Evolutionary conservation across 2,113 vertebrate species (phyloP).

Genomic region (Megaleporinus macrocephalus): DNA sequence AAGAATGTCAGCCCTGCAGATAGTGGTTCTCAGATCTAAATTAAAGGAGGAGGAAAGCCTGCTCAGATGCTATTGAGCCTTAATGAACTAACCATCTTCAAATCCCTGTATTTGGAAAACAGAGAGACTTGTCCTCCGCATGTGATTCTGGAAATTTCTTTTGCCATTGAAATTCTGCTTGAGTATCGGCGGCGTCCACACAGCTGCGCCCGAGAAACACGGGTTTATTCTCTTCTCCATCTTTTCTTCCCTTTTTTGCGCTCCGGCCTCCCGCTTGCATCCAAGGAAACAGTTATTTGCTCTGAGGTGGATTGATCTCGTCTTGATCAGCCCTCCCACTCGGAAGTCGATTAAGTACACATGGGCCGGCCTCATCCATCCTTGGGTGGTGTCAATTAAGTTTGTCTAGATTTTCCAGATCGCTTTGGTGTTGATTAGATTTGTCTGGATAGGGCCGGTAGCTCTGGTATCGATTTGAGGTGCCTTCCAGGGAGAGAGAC

Average conservation of each 20-base stretch:
- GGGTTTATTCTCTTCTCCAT: not conserved
- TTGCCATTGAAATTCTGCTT: conserved; percentile 50
- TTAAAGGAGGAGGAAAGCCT: not conserved
- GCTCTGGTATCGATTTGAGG: conserved; percentile 38
- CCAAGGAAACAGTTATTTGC: conserved; percentile 21
- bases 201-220: conserved; percentile 38
- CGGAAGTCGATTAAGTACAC: conserved; percentile 37
- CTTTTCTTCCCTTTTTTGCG: not conserved
- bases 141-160: conserved; percentile 48
- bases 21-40: conserved; percentile 25
- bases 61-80: not conserved
- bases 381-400: conserved; percentile 35
- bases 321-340: conserved; percentile 26
- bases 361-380: conserved; percentile 21
- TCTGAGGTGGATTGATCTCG: conserved; percentile 33
- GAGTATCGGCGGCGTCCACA: conserved; percentile 30
- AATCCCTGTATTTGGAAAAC: conserved; percentile 1
- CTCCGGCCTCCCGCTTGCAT: not conserved
- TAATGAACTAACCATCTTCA: not conserved
- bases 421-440: conserved; percentile 45
- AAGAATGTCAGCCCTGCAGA: conserved; percentile 39
- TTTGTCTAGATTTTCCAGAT: conserved; percentile 37
- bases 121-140: not conserved
- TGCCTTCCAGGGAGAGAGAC: conserved; percentile 20
- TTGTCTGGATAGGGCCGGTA: conserved; percentile 36